Conservation (phyloP, 2,797 vertebrate species). For the Gymnopithys bicolor region DNA sequence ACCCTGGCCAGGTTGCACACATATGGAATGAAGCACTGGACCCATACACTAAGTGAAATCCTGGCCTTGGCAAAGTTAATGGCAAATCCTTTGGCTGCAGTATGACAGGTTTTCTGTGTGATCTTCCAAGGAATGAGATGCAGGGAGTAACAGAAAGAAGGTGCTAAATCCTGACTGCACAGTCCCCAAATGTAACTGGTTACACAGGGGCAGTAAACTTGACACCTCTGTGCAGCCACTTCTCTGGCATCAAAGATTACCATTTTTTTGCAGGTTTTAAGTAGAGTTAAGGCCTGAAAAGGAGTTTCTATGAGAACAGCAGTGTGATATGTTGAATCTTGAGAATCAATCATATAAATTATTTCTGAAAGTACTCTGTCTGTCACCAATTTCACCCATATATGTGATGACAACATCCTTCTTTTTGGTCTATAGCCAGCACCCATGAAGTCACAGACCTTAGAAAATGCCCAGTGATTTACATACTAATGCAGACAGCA, state of each 20-base stretch:
- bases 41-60: background rate
- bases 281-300: background rate
- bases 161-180: background rate
- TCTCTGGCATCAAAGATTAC: background rate
- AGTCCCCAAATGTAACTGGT: background rate
- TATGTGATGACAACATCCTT: background rate
- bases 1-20: background rate
- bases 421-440: background rate
- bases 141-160: background rate
- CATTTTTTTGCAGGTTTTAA: background rate
- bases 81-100: background rate
- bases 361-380: background rate
- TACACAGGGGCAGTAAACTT: background rate
- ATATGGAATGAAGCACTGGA: background rate
- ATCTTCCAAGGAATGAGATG: background rate
- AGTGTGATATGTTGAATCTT: background rate
- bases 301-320: background rate
- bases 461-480: background rate
- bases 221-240: background rate
- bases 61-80: background rate
- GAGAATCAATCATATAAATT: background rate
- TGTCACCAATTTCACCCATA: background rate
- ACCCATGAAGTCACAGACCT: background rate
- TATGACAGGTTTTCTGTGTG: background rate
- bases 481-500: background rate